These are phyloP conservation scores for Autographa gamma DNA, from an alignment of 2,888 invertebrate species.

Conservation along the genomic window DNA sequence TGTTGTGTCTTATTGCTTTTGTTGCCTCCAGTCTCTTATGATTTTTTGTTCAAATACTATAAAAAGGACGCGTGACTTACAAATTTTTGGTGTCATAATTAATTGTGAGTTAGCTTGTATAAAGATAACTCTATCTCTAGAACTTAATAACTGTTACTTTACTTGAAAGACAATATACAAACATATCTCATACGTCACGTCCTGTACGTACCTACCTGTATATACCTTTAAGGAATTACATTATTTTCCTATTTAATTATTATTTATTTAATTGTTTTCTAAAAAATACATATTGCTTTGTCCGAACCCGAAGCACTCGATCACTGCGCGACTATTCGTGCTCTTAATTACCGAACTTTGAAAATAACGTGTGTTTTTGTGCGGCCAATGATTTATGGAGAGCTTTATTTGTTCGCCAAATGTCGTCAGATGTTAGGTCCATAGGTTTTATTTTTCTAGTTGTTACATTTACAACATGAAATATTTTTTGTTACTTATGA, in stretches of 20 bases:
- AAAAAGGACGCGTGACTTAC: too few relatives aligned
- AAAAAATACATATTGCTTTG: not conserved
- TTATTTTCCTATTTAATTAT: not conserved
- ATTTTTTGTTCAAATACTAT: too few relatives aligned
- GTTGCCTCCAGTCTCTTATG: too few relatives aligned
- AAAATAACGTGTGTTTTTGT: constrained; percentile 5
- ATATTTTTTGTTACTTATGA: not conserved
- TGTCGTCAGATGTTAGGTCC: constrained; percentile 1
- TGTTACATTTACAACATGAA: not conserved
- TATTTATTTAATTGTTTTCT: not conserved
- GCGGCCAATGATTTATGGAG: constrained; percentile 3
- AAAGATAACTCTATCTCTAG: too few relatives aligned
- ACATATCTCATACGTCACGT: too few relatives aligned
- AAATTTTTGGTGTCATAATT: too few relatives aligned
- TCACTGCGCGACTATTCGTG: not conserved
- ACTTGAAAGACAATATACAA: too few relatives aligned
- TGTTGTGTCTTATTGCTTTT: not conserved
- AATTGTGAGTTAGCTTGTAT: too few relatives aligned
- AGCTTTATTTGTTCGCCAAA: not conserved
- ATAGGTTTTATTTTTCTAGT: not conserved
- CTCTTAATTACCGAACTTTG: constrained; percentile 8
- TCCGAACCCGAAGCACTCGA: not conserved
- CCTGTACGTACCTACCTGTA: too few relatives aligned
- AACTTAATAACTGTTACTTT: too few relatives aligned
- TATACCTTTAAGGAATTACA: too few relatives aligned